Conservation (phyloP, 2,797 vertebrate species). For the Pithecia hirsuta region DNA sequence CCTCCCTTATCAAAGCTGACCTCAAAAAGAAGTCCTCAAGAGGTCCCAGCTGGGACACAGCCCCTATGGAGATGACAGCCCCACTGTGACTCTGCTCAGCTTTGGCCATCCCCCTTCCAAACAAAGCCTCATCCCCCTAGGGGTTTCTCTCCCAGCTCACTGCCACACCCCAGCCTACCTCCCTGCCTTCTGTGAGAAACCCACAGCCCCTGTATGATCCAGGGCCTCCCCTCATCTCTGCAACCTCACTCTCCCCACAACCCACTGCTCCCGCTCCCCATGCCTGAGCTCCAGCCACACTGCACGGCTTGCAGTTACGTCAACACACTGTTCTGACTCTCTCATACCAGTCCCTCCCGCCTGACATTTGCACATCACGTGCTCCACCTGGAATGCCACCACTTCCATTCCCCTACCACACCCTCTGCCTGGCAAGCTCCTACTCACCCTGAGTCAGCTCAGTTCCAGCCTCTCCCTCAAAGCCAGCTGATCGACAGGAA, state of each 20-base stretch:
- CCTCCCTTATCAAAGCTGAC: not conserved
- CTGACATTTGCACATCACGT: not conserved
- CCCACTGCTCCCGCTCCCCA: not conserved
- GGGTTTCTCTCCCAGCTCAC: not conserved
- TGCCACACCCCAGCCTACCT: not conserved
- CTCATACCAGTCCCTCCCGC: not conserved
- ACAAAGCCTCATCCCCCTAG: not conserved
- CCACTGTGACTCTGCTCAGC: not conserved
- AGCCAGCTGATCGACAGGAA: not conserved
- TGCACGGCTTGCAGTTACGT: rapidly evolving
- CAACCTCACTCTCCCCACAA: not conserved
- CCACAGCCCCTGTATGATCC: not conserved
- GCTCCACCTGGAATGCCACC: not conserved
- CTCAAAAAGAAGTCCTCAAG: not conserved
- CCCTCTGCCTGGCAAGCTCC: not conserved
- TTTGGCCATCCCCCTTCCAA: not conserved
- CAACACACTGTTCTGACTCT: rapidly evolving
- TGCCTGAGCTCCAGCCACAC: not conserved
- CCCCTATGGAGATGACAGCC: not conserved
- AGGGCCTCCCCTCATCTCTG: not conserved
- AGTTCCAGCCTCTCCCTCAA: not conserved
- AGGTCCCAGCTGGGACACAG: not conserved
- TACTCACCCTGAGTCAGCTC: not conserved
- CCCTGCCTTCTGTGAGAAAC: not conserved
- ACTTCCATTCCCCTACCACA: not conserved